Conservation (phyloP, 1,140 invertebrate genomes). For the Batillaria attramentaria region DNA sequence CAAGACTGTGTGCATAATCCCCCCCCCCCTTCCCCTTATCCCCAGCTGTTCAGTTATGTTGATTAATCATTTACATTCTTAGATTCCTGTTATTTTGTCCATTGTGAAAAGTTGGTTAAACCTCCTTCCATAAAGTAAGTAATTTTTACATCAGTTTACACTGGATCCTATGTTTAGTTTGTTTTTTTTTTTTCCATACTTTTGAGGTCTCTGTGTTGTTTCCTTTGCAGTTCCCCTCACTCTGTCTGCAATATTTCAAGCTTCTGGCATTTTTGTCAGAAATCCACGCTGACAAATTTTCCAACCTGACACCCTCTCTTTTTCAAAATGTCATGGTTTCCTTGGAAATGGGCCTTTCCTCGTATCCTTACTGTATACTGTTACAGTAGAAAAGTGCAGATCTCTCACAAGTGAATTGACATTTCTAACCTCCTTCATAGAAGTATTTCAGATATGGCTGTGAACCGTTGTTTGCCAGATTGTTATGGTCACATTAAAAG, state of each 20-base stretch:
- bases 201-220: conserved; percentile 19
- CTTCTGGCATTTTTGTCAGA: conserved; percentile 80
- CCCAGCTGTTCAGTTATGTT: not conserved
- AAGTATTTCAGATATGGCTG: no score
- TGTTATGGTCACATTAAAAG: no score
- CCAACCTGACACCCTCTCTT: conserved; percentile 75
- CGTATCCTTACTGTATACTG: conserved; percentile 66
- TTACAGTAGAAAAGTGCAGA: no score
- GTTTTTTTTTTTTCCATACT: conserved; percentile 11
- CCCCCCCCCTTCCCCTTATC: not conserved
- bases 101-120: no score
- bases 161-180: not conserved
- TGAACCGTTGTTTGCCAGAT: no score
- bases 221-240: conserved; percentile 77
- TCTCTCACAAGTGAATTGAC: no score
- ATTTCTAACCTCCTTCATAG: no score
- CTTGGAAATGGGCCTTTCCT: conserved; percentile 80
- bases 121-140: not conserved
- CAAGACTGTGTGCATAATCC: not conserved
- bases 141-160: no score
- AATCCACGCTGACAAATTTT: conserved; percentile 78
- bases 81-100: no score
- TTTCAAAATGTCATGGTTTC: conserved; percentile 77
- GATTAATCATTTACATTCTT: no score
- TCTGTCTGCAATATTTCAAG: conserved; percentile 80